Conservation (phyloP, 1,140 invertebrate genomes). For the Ephestia elutella region DNA sequence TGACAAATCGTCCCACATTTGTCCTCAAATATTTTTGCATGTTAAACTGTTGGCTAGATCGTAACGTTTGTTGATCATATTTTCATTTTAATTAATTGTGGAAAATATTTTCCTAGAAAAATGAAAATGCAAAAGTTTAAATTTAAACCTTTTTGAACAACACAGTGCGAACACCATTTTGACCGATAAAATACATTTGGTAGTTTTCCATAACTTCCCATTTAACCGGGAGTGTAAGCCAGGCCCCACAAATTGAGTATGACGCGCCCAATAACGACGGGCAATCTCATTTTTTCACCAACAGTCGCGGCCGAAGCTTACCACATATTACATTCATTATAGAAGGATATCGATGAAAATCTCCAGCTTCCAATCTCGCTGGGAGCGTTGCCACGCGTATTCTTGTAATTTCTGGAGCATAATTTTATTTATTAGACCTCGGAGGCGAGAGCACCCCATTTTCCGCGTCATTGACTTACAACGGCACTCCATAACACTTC, state of each 20-base stretch:
- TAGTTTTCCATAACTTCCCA: too few species aligned
- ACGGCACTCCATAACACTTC: conserved; percentile 72
- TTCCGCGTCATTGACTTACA: conserved; percentile 74
- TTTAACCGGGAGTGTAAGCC: too few species aligned
- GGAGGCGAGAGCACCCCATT: conserved; percentile 68
- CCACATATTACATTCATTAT: conserved; percentile 30
- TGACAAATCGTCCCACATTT: conserved; percentile 33
- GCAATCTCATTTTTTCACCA: conserved; percentile 5
- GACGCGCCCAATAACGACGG: not conserved
- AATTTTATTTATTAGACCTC: conserved; percentile 73
- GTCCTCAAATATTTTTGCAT: conserved; percentile 54
- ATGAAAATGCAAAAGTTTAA: too few species aligned
- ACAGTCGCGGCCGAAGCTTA: conserved; percentile 15
- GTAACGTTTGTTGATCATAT: too few species aligned
- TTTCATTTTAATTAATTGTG: too few species aligned
- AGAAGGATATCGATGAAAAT: conserved; percentile 45
- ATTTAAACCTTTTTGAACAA: too few species aligned
- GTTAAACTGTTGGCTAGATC: conserved; percentile 39
- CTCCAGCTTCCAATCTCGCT: conserved; percentile 66
- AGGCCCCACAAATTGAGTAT: not conserved
- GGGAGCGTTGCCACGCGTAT: conserved; percentile 57
- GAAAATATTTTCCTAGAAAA: too few species aligned
- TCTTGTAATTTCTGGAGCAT: conserved; percentile 73
- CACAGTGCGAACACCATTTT: too few species aligned
- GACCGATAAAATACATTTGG: too few species aligned